phyloP scores from a whole-genome alignment of 2,113 vertebrate genomes.

The Macquaria australasica region DNA sequence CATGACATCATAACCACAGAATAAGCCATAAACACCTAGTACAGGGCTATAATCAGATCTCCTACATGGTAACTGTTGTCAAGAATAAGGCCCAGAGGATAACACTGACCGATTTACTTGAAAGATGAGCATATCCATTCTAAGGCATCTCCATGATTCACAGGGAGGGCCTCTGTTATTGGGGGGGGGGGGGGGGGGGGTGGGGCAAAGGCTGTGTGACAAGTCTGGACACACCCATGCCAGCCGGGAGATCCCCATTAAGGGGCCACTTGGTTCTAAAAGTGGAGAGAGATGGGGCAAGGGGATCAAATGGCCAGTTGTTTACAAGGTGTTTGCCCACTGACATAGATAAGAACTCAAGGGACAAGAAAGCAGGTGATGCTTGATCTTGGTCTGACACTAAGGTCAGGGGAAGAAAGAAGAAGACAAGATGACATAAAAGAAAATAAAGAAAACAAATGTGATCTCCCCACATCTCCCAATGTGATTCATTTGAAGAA shows the following conservation, averaged over 20 bases:
- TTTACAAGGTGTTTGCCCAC: slow-evolving; percentile 66
- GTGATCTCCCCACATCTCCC: too few species aligned
- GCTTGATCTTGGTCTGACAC: slow-evolving; percentile 15
- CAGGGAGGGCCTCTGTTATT: slow-evolving; percentile 32
- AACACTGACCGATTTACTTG: slow-evolving; percentile 57
- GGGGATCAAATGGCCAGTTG: slow-evolving; percentile 73
- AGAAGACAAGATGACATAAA: not conserved
- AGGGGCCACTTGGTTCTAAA: slow-evolving; percentile 77
- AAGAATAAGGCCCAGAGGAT: slow-evolving; percentile 65
- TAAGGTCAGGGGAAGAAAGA: not conserved
- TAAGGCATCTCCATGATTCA: slow-evolving; percentile 65
- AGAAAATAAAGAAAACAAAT: not conserved
- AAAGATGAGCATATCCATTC: slow-evolving; percentile 66
- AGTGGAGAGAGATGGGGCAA: slow-evolving; percentile 60
- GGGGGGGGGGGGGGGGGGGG: not conserved
- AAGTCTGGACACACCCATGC: slow-evolving; percentile 74
- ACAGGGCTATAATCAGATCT: slow-evolving; percentile 70
- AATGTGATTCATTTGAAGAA: not conserved
- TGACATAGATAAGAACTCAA: slow-evolving; percentile 48
- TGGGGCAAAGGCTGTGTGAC: slow-evolving; percentile 36
- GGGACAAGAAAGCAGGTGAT: slow-evolving; percentile 32
- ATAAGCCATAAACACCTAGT: slow-evolving; percentile 42
- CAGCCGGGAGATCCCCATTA: slow-evolving; percentile 67
- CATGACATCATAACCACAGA: slow-evolving; percentile 61
- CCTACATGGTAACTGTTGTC: slow-evolving; percentile 70